These are phyloP conservation scores for Ephestia elutella DNA, from an alignment of 1,140 invertebrate species.

Conservation along the genomic window DNA sequence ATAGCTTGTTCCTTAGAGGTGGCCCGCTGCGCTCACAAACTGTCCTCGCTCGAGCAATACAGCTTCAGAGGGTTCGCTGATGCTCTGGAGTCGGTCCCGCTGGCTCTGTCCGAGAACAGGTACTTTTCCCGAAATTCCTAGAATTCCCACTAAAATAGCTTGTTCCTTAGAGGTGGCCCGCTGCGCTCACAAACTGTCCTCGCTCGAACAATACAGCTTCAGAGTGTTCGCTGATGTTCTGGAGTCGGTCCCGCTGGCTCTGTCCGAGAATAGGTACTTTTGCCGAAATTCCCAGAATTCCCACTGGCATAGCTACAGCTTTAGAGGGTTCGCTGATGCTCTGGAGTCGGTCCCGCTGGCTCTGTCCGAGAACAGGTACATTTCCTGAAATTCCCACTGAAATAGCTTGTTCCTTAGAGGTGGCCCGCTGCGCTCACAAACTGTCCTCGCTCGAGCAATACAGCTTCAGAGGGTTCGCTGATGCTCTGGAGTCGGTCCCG, in stretches of 20 bases:
- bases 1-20: conserved; percentile 95
- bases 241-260: conserved; percentile 94
- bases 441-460: too few relatives aligned
- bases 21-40: too few relatives aligned
- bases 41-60: too few relatives aligned
- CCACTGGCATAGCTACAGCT: conserved; percentile 97
- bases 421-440: too few relatives aligned
- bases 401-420: conserved; percentile 94
- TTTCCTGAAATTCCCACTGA: conserved; percentile 87
- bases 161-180: conserved; percentile 92
- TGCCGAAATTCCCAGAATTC: too few relatives aligned
- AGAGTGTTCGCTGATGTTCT: conserved; percentile 96
- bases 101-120: conserved; percentile 96
- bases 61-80: conserved; percentile 97
- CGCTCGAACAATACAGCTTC: conserved; percentile 84
- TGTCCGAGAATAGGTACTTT: conserved; percentile 90
- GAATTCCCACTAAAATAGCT: conserved; percentile 91
- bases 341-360: conserved; percentile 96
- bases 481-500: conserved; percentile 96
- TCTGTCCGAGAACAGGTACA: conserved; percentile 90
- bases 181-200: too few relatives aligned
- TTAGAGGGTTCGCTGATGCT: conserved; percentile 96
- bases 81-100: conserved; percentile 94
- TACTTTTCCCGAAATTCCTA: conserved; percentile 48
- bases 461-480: conserved; percentile 95